Evolutionary conservation across 1,140 invertebrate species (phyloP).

Genomic region (Zaprionus camerounensis): DNA sequence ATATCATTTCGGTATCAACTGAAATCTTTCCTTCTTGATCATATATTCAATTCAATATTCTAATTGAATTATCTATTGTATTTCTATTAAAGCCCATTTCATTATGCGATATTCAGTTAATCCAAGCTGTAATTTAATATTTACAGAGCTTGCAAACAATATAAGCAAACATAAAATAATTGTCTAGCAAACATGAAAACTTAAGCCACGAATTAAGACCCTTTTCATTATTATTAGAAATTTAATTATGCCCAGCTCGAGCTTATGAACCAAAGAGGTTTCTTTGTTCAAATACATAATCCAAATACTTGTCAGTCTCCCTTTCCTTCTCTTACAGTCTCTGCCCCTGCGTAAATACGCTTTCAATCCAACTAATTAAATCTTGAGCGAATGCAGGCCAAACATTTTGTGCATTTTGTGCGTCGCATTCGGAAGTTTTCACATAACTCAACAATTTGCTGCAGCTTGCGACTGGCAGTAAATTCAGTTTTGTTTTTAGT

Average conservation of each 20-base stretch:
- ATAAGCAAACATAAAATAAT: not conserved
- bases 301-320: not conserved
- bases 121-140: not conserved
- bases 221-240: conserved; percentile 6
- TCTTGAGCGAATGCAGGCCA: not conserved
- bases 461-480: not conserved
- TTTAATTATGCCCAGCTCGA: conserved; percentile 1
- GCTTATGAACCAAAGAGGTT: conserved; percentile 1
- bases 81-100: not conserved
- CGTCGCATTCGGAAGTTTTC: conserved; percentile 18
- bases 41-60: not conserved
- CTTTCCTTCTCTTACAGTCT: not conserved
- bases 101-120: not conserved
- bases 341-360: conserved; percentile 6
- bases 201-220: not conserved
- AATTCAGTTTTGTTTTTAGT: conserved; percentile 23
- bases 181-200: not conserved
- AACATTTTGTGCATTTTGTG: conserved; percentile 4
- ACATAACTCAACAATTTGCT: conserved; percentile 20
- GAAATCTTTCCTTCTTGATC: not conserved
- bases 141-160: not conserved
- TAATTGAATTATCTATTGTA: not conserved
- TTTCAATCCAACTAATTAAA: conserved; percentile 29
- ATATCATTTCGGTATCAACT: not conserved
- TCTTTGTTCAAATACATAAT: conserved; percentile 8